phyloP scores from a whole-genome alignment of 1,140 invertebrate genomes.

The Drosophila pachea region DNA sequence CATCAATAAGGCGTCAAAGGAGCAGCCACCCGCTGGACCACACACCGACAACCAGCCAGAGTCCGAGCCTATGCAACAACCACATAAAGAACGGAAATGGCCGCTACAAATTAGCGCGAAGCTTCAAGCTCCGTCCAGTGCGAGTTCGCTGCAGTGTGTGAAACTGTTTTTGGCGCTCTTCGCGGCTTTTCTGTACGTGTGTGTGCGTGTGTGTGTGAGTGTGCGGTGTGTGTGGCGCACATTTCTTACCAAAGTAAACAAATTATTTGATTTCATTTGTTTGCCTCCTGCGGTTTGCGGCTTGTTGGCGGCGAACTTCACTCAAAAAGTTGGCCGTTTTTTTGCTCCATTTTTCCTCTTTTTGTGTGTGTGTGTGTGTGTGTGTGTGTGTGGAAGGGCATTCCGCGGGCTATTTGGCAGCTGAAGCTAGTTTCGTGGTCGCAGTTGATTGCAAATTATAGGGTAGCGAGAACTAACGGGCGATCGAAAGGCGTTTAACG shows the following conservation, averaged over 20 bases:
- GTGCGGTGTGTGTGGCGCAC: slow-evolving; percentile 38
- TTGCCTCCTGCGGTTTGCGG: slow-evolving; percentile 52
- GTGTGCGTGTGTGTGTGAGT: slow-evolving; percentile 11
- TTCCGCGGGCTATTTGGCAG: background rate
- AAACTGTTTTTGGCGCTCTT: slow-evolving; percentile 22
- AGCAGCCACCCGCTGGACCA: slow-evolving; percentile 32
- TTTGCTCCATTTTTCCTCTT: slow-evolving; percentile 3
- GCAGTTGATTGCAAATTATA: slow-evolving; percentile 63
- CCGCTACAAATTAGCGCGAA: slow-evolving; percentile 65
- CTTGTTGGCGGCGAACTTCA: slow-evolving; percentile 65
- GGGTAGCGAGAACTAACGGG: slow-evolving; percentile 34
- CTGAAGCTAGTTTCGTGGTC: slow-evolving; percentile 41
- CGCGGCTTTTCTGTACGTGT: slow-evolving; percentile 26
- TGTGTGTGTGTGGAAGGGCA: no score
- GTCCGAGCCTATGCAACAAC: slow-evolving; percentile 35
- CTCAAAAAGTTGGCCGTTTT: slow-evolving; percentile 12
- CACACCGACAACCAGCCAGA: slow-evolving; percentile 33
- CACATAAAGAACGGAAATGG: slow-evolving; percentile 71
- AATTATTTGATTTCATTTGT: slow-evolving; percentile 69
- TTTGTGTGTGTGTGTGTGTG: no score
- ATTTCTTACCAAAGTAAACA: slow-evolving; percentile 69
- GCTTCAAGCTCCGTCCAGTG: slow-evolving; percentile 1
- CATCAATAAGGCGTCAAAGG: slow-evolving; percentile 54
- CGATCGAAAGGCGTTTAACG: slow-evolving; percentile 58
- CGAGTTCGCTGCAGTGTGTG: slow-evolving; percentile 28